Evolutionary conservation across 1,140 invertebrate genomes (phyloP), one percentile per base, ranked within the genome.

Genomic region (Sycobia sp.): DNA sequence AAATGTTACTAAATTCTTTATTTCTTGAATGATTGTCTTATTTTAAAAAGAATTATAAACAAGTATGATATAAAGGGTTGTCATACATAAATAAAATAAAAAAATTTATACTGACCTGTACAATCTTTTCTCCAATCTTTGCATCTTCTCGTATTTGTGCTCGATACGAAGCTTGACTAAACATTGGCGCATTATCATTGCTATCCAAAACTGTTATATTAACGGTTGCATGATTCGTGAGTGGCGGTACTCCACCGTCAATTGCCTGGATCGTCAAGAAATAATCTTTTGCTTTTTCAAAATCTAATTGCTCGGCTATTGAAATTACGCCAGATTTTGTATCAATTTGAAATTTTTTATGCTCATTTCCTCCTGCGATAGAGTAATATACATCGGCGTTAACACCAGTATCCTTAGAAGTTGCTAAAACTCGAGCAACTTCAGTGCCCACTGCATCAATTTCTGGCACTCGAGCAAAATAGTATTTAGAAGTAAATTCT

Each of bases 341-440:
- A 73, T 95, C 84, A 44, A 96, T 89, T 18, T 84, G 77, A 75
- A 95, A 96, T 73, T 94, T 93, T 54, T 90, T 89, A 67, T 94
- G 90, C 71, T 93, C 92, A 71, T 95, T 95, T 20, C 93, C 93
- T 38, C 90, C 92, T 20, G 95, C 87, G 43, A 97, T 90, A 25
- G 91, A 89, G 76, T 98, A 98, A 27, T 88, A 87, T 25, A 99
- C 92, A 73, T 95, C 89, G 0, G 95, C 95, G 82, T 98, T 98
- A 13, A 95, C 87, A 13, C 96, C 96, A 22, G 90, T 89, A 76
- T 99, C 96, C 69, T 90, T 88, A n/a, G 96, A 97, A 0, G 90
- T 92, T 1, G 97, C 97, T 47, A 90, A 83, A 1, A 98, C 91
- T 67, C 88, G 84, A 4, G 90, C 85, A 7, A 98, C 85, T 74